These are phyloP conservation scores for Arenaria interpres DNA, from an alignment of 2,113 vertebrate species.

Conservation along the genomic window DNA sequence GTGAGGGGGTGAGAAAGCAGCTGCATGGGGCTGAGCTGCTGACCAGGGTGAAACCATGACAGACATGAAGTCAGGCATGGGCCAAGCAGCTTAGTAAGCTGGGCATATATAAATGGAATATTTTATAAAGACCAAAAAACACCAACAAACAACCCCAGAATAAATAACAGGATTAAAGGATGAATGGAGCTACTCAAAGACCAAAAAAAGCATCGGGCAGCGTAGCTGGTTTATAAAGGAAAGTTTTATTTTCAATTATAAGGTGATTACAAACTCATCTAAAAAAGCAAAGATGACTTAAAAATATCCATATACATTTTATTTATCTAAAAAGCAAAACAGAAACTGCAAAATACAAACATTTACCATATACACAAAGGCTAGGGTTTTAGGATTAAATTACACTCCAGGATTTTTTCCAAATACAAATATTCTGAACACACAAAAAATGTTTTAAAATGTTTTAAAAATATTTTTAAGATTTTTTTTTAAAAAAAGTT, in stretches of 20 bases:
- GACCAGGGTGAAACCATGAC: background rate
- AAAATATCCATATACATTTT: constrained; percentile 82
- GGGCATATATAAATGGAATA: background rate
- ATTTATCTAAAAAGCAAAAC: constrained; percentile 81
- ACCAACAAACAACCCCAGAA: background rate
- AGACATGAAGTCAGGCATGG: background rate
- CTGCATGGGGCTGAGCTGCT: background rate
- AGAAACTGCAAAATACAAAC: constrained; percentile 75
- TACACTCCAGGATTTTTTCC: constrained; percentile 64
- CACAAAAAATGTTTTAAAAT: constrained; percentile 75
- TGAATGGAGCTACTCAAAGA: background rate
- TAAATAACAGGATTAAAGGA: background rate
- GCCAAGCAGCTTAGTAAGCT: background rate
- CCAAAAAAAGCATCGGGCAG: background rate
- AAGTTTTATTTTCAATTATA: constrained; percentile 81
- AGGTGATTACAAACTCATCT: constrained; percentile 84
- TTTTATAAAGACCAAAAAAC: background rate
- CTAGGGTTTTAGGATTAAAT: constrained; percentile 59
- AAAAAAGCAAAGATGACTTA: constrained; percentile 83
- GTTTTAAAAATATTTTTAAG: constrained; percentile 76
- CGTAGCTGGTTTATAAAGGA: constrained; percentile 70
- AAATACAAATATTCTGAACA: constrained; percentile 73
- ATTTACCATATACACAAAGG: constrained; percentile 75
- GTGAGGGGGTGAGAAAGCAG: background rate
- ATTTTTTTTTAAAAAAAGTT: constrained; percentile 49